Conservation (phyloP, 2,888 invertebrate species). For the Andrena minutula region DNA sequence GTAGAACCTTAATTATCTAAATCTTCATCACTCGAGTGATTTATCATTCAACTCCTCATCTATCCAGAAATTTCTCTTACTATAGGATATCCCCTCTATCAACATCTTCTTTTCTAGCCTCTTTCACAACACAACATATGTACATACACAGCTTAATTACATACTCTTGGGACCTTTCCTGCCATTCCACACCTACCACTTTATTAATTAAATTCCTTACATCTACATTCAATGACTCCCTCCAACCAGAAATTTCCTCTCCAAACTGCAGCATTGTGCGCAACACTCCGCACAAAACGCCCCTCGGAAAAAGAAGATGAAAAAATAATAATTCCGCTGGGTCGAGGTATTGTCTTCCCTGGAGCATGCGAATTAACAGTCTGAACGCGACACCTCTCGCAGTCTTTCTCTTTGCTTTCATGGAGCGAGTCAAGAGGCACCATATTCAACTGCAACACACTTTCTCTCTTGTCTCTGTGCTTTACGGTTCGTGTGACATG, state of each 20-base stretch:
- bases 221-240: background rate
- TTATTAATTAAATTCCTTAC: no score
- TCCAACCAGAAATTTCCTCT: background rate
- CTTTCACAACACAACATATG: no score
- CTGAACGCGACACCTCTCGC: slow-evolving; percentile 33
- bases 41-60: no score
- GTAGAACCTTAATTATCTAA: no score
- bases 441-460: slow-evolving; percentile 62
- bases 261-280: background rate
- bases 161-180: no score
- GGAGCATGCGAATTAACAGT: slow-evolving; percentile 36
- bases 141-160: no score
- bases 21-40: no score
- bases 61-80: no score
- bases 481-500: slow-evolving; percentile 71
- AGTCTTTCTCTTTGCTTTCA: slow-evolving; percentile 78
- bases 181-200: no score
- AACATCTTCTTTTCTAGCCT: no score
- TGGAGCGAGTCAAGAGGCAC: slow-evolving; percentile 48
- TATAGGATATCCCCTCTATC: no score
- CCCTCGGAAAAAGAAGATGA: background rate
- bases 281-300: slow-evolving; percentile 2
- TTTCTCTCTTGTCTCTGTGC: slow-evolving; percentile 75
- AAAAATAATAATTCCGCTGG: background rate
- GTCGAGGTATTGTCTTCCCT: slow-evolving; percentile 16